phyloP scores from a whole-genome alignment of 1,140 invertebrate species.

The Bathynomus jamesi region DNA sequence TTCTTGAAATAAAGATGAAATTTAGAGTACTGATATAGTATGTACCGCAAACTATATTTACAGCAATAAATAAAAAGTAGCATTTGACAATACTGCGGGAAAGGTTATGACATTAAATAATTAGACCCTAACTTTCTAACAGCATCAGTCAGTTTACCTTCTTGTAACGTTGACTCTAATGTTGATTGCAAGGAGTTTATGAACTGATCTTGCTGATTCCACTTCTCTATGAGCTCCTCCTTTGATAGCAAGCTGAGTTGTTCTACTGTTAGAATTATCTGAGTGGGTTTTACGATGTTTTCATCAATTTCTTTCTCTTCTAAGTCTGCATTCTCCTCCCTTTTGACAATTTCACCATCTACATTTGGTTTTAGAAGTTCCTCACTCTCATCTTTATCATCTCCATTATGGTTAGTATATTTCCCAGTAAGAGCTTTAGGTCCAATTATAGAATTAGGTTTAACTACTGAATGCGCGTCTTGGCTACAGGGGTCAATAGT shows the following conservation, averaged over 20 bases:
- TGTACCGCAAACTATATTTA: no score
- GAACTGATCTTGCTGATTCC: background rate
- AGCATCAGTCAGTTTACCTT: no score
- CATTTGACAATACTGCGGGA: no score
- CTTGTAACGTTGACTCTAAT: background rate
- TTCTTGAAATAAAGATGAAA: no score
- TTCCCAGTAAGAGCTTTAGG: background rate
- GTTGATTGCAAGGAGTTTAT: background rate
- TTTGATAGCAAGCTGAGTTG: background rate
- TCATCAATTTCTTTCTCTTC: background rate
- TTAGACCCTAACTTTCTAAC: no score
- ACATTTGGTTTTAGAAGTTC: background rate
- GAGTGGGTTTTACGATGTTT: background rate
- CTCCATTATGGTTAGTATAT: background rate
- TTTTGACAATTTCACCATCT: background rate
- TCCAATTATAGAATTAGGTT: background rate
- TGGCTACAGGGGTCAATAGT: background rate
- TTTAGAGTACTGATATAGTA: no score
- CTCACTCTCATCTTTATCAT: background rate
- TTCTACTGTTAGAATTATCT: background rate
- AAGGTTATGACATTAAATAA: no score
- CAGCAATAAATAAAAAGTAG: no score
- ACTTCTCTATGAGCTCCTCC: background rate
- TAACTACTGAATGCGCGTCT: background rate
- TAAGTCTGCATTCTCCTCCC: background rate